Percentiles rank a stretch among this genome's conserved stretches.
These are phyloP conservation scores for Alloplasta piceator DNA, from an alignment of 2,888 invertebrate genomes.

Conservation along the genomic window DNA sequence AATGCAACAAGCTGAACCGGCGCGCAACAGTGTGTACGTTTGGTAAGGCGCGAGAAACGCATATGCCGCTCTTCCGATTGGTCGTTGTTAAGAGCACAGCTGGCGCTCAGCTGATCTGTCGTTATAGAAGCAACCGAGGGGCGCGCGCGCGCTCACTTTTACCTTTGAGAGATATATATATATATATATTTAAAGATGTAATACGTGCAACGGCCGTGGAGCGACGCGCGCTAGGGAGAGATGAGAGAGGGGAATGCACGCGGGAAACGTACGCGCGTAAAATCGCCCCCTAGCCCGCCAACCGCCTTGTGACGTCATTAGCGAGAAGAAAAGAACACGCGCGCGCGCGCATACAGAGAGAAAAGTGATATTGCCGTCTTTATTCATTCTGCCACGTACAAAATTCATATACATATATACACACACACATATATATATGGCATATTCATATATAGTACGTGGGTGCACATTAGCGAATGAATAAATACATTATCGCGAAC, in stretches of 20 bases:
- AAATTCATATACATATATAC: conserved; percentile 11
- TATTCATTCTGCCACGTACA: conserved; percentile 56
- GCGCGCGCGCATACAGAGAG: no score
- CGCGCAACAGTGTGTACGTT: conserved; percentile 63
- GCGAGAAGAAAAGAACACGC: not conserved
- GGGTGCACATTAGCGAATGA: not conserved
- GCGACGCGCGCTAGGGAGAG: conserved; percentile 10
- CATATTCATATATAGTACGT: no score
- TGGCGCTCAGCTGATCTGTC: conserved; percentile 82
- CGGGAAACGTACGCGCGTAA: conserved; percentile 81
- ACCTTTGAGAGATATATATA: conserved; percentile 41
- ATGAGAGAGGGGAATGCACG: conserved; percentile 67
- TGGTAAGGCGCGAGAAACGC: conserved; percentile 58
- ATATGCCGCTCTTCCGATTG: conserved; percentile 71
- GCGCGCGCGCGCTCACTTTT: not conserved
- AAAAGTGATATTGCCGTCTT: conserved; percentile 38
- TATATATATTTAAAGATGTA: conserved; percentile 40
- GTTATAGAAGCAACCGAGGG: conserved; percentile 32
- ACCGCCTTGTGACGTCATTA: conserved; percentile 52
- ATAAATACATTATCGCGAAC: not conserved
- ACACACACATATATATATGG: no score
- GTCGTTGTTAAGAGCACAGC: conserved; percentile 76
- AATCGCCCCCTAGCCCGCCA: conserved; percentile 72
- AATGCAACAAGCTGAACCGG: conserved; percentile 71
- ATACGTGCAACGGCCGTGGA: conserved; percentile 3